Base-by-base conservation (phyloP, 2,797 vertebrate species). In the Podargus strigoides region DNA sequence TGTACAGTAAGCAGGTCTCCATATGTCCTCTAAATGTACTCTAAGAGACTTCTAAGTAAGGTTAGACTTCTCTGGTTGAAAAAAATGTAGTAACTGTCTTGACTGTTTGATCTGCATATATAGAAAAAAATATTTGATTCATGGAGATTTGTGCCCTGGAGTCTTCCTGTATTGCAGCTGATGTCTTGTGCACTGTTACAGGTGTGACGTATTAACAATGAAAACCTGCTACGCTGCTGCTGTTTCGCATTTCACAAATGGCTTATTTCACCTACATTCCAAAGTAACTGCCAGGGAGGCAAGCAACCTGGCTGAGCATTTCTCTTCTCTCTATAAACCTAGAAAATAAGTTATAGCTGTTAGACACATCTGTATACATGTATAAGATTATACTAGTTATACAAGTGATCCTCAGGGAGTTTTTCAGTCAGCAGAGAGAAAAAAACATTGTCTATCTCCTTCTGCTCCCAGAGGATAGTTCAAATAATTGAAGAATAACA, bases 191-290 rank as follows among this genome's bases (percentile, higher is more conserved):
- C 14, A 4, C 77, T 92, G 87, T 88, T 86, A 49, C 18, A 78
- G n/a, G 72, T 68, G 59, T 58, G 58, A 89, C 8, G 1, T 76
- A 24, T 83, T 93, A 84, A 81, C 73, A 89, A 6, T 92, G 74
- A 91, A 59, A 76, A 42, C n/a, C 21, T 93, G 39, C 78, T 90
- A 56, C 1, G 1, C 41, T 84, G 69, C 72, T 91, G 69, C 41
- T 73, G 8, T 81, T 97, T 90, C 85, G 79, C n/a, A 53, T 91
- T 95, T 95, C 76, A 66, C 63, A 82, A 85, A 13, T 50, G 73
- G 68, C 28, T 81, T 90, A 66, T 75, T 89, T 77, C 32, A 70
- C 20, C 74, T 87, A 50, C 77, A 39, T 87, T 58, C 64, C 74
- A 93, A 42, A 69, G 37, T 84, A 85, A 73, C 39, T 95, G 68